Evolutionary conservation across 2,888 invertebrate genomes (phyloP), one percentile per base, ranked within the genome.

Genomic region (Drosophila imparisetae): DNA sequence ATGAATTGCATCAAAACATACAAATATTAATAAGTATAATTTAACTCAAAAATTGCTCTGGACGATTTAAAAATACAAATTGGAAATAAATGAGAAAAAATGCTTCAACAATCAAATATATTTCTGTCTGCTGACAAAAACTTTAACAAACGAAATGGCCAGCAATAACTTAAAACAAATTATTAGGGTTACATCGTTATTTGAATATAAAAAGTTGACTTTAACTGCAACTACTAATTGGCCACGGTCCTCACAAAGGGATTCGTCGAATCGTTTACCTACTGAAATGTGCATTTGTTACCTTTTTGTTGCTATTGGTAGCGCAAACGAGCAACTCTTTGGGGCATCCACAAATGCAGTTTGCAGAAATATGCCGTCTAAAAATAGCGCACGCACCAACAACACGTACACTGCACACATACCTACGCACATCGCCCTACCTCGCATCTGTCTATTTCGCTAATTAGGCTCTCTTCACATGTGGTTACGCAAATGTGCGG

Each of bases 401-500:
- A 60, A 11, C 18, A 2, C 10, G 21, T 15, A 15, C 15, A 18
- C 24, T 30, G 30, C 38, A 13, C 11, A 13, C 10, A 21, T 10
- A 11, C 15, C 42, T 1, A 18, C 18, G 7, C 29, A 11, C 7
- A 11, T 32, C 30, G 18, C 15, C 18, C 24, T 5, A 10, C 15
- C n/a, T 29, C 10, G 66, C 40, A 36, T 36, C 45, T 50, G 50
- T 40, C 75, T 61, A 50, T 65, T 63, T 29, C 53, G 32, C 69
- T 81, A 78, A 73, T 79, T 78, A 62, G 67, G 50, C 48, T 32
- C 66, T 50, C 69, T 62, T 78, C 53, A 55, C 29, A 45, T 52
- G 58, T 67, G 77, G 66, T 78, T 66, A 66, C 67, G 59, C 66
- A 69, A 59, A 69, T 52, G 40, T 36, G 34, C 38, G 50, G 42